Evolutionary conservation across 2,797 vertebrate species (phyloP), one percentile per base, ranked within the genome.

Genomic region (Astyanax mexicanus): DNA sequence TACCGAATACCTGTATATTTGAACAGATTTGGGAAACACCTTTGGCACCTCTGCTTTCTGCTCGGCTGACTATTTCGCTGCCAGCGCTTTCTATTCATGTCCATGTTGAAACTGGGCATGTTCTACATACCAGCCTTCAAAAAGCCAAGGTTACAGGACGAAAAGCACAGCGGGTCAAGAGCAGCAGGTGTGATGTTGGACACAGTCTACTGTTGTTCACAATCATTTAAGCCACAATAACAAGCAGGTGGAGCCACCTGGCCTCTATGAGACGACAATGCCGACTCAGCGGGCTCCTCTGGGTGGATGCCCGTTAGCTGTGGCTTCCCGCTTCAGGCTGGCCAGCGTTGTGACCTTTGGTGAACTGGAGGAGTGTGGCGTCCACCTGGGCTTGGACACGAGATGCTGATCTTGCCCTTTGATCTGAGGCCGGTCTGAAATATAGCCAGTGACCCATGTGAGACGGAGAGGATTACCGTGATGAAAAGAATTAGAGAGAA

Each of bases 181-280:
- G 79, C 85, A 70, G 81, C 86, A 87, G 86, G 89, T 88, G 84
- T 79, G 77, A 85, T 89, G 87, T 87, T 84, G 80, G 86, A 90
- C 88, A 89, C 86, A 81, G 44, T 71, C 76, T 82, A 86, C 84
- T 88, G 87, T 88, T 85, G 81, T 77, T 81, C 58, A 7, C 82
- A 61, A 78, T 66, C 74, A 81, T 86, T 80, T 81, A 80, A 65
- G 78, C 79, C 81, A 80, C 76, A 81, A 66, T 57, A 83, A 76
- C 85, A 83, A 85, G 85, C 90, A 87, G 87, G 84, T 87, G 73
- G 47, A 76, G 87, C 87, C 89, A 90, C 86, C 86, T 92, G 89
- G 86, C 78, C 82, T 77, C 54, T 85, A 81, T 87, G 81, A 87
- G 84, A 84, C 80, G 81, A 80, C 64, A 51, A 80, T 73, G 66